Conservation (phyloP, 2,797 vertebrate species). For the Lerista edwardsae region DNA sequence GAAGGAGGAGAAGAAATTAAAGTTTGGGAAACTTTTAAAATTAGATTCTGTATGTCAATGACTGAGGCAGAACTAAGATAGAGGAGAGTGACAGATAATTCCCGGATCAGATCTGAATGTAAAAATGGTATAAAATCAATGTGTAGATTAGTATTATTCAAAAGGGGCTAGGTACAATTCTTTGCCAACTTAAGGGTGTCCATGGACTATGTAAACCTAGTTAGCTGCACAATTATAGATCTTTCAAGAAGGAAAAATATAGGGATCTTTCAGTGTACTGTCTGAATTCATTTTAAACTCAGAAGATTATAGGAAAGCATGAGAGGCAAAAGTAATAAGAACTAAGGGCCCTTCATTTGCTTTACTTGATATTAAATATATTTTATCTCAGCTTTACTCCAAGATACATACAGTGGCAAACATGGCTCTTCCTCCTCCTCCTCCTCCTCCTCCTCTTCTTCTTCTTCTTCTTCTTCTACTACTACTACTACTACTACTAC, state of each 20-base stretch:
- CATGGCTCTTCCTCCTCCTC: too few relatives aligned
- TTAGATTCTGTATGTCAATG: conserved; percentile 10
- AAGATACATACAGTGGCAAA: too few relatives aligned
- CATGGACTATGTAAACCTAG: neutral
- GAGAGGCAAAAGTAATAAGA: too few relatives aligned
- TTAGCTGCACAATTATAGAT: neutral
- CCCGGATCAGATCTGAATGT: conserved; percentile 24
- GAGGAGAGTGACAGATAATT: conserved; percentile 12
- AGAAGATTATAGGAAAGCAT: neutral
- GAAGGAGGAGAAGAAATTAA: conserved; percentile 7
- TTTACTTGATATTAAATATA: too few relatives aligned
- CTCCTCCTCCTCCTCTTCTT: too few relatives aligned
- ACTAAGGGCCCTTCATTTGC: too few relatives aligned
- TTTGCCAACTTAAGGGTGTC: neutral
- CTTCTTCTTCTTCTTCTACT: too few relatives aligned
- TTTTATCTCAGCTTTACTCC: too few relatives aligned
- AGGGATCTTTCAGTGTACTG: neutral
- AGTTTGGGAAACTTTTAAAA: conserved; percentile 44
- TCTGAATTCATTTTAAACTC: neutral
- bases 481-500: too few relatives aligned
- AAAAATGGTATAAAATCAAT: conserved; percentile 2
- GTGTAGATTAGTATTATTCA: neutral
- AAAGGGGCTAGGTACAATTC: neutral
- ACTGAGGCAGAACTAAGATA: conserved; percentile 28
- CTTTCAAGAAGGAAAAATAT: neutral